Evolutionary conservation across 2,797 vertebrate species (phyloP), one percentile per base, ranked within the genome.

Genomic region (Rhadinocentrus ornatus): DNA sequence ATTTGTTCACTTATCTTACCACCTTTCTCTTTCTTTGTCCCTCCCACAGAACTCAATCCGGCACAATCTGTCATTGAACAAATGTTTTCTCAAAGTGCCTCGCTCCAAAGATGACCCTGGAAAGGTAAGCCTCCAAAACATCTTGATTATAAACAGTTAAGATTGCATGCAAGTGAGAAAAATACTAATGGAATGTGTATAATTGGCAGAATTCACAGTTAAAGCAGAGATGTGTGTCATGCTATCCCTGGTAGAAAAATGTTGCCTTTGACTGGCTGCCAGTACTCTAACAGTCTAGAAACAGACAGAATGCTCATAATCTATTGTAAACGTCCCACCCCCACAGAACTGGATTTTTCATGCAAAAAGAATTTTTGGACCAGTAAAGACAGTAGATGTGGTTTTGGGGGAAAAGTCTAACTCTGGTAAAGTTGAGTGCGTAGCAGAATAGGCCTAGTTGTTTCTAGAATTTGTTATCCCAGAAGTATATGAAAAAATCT

Each of bases 71-170:
- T 96, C 96, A 66, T 88, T 96, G 92, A 96, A 96, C 89, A 96
- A 96, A 91, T 96, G 96, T 94, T 96, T 96, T 91, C 94, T 96
- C 90, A 96, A 96, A 96, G 96, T 96, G 94, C 96, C 96, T 95
- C 95, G 95, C 88, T 96, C 96, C 82, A 96, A 96, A 94, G 96
- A 96, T 80, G 96, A 96, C 89, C 96, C 96, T 22, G 96, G 96
- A 90, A 96, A 96, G 94, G 96, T 96, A 93, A 79, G 18, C 41
- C 50, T 62, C 59, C 59, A 53, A 39, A 55, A 65, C 41, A 48
- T 44, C 61, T 63, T 73, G 5, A 61, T 62, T 69, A 53, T 18
- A 37, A 75, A 71, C 24, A 12, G 8, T 57, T 27, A 65, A 24
- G 46, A 67, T 63, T 69, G 41, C 32, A 56, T 71, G 26, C 50